Evolutionary conservation across 2,113 vertebrate genomes (phyloP), one percentile per base, ranked within the genome.

Genomic region (Lepisosteus osseus): DNA sequence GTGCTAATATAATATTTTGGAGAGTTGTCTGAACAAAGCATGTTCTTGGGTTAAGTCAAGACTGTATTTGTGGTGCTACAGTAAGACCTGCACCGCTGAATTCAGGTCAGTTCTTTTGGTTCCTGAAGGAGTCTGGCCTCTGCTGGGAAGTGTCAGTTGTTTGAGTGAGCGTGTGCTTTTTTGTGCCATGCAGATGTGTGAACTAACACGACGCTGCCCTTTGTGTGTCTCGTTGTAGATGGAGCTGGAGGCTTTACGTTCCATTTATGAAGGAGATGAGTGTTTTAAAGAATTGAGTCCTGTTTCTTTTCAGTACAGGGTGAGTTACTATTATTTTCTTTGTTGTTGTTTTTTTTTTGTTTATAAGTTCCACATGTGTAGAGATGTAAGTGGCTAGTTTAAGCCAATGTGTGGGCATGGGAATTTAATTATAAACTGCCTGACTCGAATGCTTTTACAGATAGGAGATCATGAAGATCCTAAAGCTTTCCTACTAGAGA

Each of bases 181-280:
- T 56, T n/a, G 17, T 66, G 72, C 4, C 15, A 57, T 15, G 2
- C 8, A 29, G 14, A 17, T 15, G 61, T 15, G 29, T 51, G n/a
- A 14, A 40, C 7, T 17, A 17, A 17, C 15, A 17, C 15, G 15
- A 17, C 15, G 15, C 15, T 17, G 15, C 15, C 15, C 15, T 17
- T 17, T 17, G 15, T 55, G 13, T 55, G 4, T 43, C 15, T 72
- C 63, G 6, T 2, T 54, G 56, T 79, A 98, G 97, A 98, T 98
- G 97, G 97, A 99, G 83, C 82, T 98, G 82, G 97, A 99, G 73
- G 97, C 95, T 64, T 90, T 99, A 66, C 95, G 93, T 44, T 99
- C 97, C 2, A 98, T 99, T 83, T 99, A 99, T 61, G 97, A 98
- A 85, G 97, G 96, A 44, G 97, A 99, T 6, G 87, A 93, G 1